phyloP scores from a whole-genome alignment of 2,797 vertebrate genomes.

The Crenichthys baileyi region DNA sequence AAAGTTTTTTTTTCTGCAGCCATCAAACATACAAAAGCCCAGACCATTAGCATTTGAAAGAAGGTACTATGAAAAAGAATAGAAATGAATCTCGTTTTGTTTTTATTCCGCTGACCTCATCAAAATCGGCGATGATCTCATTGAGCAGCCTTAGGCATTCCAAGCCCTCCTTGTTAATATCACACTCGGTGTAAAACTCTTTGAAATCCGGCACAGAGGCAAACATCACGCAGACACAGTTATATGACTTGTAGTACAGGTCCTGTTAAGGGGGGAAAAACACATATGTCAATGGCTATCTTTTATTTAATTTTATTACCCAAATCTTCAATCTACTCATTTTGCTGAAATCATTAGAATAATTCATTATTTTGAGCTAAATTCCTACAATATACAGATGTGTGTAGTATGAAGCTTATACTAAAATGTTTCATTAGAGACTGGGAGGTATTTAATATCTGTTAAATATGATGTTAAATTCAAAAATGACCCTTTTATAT shows the following conservation, averaged over 20 bases:
- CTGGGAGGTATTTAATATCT: background rate
- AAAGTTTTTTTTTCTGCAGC: background rate
- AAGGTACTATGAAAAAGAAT: background rate
- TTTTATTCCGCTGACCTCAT: slow-evolving; percentile 85
- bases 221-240: slow-evolving; percentile 99
- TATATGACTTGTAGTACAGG: slow-evolving; percentile 97
- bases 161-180: slow-evolving; percentile 98
- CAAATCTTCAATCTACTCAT: background rate
- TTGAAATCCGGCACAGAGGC: slow-evolving; percentile 98
- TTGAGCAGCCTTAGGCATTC: slow-evolving; percentile 96
- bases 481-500: background rate
- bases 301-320: background rate
- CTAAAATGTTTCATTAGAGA: background rate
- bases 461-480: background rate
- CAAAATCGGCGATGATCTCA: slow-evolving; percentile 98
- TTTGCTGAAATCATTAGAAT: background rate
- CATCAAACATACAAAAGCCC: background rate
- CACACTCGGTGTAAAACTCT: slow-evolving; percentile 98
- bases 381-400: background rate
- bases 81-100: background rate
- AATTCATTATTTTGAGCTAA: background rate
- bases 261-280: slow-evolving; percentile 79
- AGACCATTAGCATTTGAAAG: background rate
- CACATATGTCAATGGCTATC: background rate
- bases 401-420: background rate